Conservation (phyloP, 2,797 vertebrate species). For the Oophaga sylvatica region DNA sequence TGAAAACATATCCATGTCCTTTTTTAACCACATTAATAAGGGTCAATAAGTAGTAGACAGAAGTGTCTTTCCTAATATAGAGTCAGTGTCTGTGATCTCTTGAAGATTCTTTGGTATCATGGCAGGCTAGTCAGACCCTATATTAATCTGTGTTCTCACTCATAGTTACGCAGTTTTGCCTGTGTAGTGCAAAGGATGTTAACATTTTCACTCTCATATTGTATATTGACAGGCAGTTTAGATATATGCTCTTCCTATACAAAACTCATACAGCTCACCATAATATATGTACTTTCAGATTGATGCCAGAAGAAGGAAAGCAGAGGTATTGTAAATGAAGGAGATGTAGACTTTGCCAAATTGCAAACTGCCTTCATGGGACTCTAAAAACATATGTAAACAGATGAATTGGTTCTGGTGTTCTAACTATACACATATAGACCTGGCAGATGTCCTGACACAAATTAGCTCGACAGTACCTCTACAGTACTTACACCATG, state of each 20-base stretch:
- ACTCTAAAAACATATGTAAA: slow-evolving; percentile 37
- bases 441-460: slow-evolving; percentile 22
- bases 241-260: slow-evolving; percentile 7
- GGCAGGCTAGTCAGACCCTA: not conserved
- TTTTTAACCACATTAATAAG: too few relatives aligned
- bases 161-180: too few relatives aligned
- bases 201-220: too few relatives aligned
- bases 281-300: slow-evolving; percentile 20
- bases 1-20: too few relatives aligned
- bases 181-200: too few relatives aligned
- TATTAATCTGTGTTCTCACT: not conserved
- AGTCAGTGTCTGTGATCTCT: not conserved
- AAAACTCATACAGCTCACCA: not conserved
- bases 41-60: too few relatives aligned
- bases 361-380: slow-evolving; percentile 24
- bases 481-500: not conserved
- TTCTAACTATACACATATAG: slow-evolving; percentile 28
- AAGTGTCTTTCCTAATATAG: too few relatives aligned
- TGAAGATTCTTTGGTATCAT: not conserved
- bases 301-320: not conserved
- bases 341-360: slow-evolving; percentile 14
- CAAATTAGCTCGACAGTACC: not conserved
- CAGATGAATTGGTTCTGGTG: slow-evolving; percentile 33
- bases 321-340: slow-evolving; percentile 34
- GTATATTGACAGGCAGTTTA: too few relatives aligned